These are phyloP conservation scores for Poeciliopsis infans DNA, from an alignment of 2,797 vertebrate genomes.

Conservation along the genomic window DNA sequence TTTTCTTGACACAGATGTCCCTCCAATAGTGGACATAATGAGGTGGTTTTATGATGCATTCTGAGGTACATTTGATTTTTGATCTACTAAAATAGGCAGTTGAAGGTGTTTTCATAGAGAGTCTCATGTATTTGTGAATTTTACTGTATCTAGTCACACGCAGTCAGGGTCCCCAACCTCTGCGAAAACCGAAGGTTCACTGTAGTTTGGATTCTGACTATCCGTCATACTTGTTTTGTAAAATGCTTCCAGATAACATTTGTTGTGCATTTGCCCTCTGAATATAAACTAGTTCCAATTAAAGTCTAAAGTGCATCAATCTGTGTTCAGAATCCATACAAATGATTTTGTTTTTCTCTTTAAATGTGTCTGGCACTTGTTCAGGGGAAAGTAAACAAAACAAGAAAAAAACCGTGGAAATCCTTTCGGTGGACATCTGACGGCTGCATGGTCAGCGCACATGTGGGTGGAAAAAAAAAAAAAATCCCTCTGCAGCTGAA, in stretches of 20 bases:
- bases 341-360: neutral
- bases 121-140: neutral
- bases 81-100: neutral
- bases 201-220: neutral
- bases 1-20: neutral
- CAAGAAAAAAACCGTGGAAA: neutral
- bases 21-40: neutral
- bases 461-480: neutral
- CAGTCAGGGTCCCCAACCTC: neutral
- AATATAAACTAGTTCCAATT: neutral
- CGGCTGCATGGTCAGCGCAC: neutral
- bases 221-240: neutral
- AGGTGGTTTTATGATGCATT: neutral
- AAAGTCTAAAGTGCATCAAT: neutral
- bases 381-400: slow-evolving; percentile 1
- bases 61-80: neutral
- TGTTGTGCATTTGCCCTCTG: neutral
- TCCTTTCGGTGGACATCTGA: neutral
- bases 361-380: neutral
- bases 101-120: neutral
- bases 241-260: neutral
- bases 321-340: neutral
- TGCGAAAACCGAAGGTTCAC: neutral
- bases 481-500: neutral
- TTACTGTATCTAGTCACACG: neutral